A percentile compares a stretch with the other conserved stretches of the same genome.
Conservation (phyloP, 1,140 invertebrate genomes). For the Megathymus violae region DNA sequence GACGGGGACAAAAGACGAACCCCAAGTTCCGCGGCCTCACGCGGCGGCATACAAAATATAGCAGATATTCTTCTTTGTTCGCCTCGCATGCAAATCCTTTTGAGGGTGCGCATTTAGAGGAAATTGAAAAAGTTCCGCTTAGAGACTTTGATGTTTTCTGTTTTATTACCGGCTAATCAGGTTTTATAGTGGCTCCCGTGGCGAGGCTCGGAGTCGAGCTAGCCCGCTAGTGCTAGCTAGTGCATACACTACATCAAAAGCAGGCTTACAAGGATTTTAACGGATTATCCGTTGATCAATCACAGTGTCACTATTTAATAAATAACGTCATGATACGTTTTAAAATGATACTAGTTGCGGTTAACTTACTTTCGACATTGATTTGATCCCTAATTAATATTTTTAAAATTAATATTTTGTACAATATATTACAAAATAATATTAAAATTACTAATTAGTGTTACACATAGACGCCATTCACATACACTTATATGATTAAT, state of each 20-base stretch:
- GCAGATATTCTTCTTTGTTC: slow-evolving; percentile 58
- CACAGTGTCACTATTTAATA: background rate
- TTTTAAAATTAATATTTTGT: no score
- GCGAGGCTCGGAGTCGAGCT: slow-evolving; percentile 4
- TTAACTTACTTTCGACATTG: no score
- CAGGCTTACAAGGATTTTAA: background rate
- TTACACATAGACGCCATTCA: no score
- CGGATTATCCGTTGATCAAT: background rate
- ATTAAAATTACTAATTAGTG: no score
- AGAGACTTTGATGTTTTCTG: slow-evolving; percentile 68
- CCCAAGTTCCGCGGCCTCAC: slow-evolving; percentile 64
- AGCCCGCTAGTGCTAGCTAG: background rate
- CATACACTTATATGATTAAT: no score
- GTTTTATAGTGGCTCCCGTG: slow-evolving; percentile 33
- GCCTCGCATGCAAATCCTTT: slow-evolving; percentile 74
- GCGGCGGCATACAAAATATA: slow-evolving; percentile 75
- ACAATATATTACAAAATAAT: no score
- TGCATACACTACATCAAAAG: slow-evolving; percentile 13
- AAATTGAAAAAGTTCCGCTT: slow-evolving; percentile 77
- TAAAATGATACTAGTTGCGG: no score
- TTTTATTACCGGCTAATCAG: slow-evolving; percentile 56
- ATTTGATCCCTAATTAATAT: no score
- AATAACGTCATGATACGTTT: background rate
- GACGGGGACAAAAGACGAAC: slow-evolving; percentile 64
- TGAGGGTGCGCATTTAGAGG: slow-evolving; percentile 59